Percentiles rank a stretch among this genome's conserved stretches.
Conservation (phyloP, 2,888 invertebrate genomes). For the Cephus spinipes region DNA sequence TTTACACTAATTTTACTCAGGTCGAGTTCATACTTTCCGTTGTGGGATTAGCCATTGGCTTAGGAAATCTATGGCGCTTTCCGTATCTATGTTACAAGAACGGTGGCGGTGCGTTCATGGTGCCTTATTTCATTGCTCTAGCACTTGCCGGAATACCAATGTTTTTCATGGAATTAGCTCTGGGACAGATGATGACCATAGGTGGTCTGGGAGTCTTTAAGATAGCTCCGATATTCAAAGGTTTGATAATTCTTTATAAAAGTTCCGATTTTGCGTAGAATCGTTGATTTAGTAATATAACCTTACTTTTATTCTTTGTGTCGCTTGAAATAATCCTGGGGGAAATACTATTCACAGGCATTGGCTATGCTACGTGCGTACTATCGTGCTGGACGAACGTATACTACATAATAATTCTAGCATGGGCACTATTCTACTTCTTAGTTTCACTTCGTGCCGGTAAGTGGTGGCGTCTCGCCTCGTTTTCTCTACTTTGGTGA, state of each 20-base stretch:
- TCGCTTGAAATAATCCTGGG: not conserved
- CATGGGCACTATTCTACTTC: slow-evolving; percentile 98
- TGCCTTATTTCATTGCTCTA: slow-evolving; percentile 73
- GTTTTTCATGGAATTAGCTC: slow-evolving; percentile 72
- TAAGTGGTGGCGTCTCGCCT: slow-evolving; percentile 60
- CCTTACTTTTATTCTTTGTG: not conserved
- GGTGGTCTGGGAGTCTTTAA: slow-evolving; percentile 71
- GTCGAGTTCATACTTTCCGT: slow-evolving; percentile 72
- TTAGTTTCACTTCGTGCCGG: slow-evolving; percentile 88
- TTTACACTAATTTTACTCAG: slow-evolving; percentile 36
- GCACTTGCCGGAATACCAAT: slow-evolving; percentile 72
- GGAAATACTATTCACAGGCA: slow-evolving; percentile 69
- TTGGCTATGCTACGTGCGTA: slow-evolving; percentile 97
- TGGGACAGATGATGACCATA: slow-evolving; percentile 74
- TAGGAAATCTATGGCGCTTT: slow-evolving; percentile 77
- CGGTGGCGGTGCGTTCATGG: slow-evolving; percentile 70
- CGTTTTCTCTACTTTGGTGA: not conserved
- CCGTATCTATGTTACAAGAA: slow-evolving; percentile 72
- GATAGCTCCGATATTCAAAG: slow-evolving; percentile 71
- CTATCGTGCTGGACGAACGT: slow-evolving; percentile 99
- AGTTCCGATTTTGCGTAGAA: not conserved
- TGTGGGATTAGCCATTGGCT: slow-evolving; percentile 72
- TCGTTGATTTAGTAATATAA: not conserved
- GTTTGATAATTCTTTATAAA: slow-evolving; percentile 48
- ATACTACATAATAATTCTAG: slow-evolving; percentile 97